A percentile compares a stretch with the other conserved stretches of the same genome.
Conservation (phyloP, 2,113 vertebrate genomes). For the Hemicordylus capensis region DNA sequence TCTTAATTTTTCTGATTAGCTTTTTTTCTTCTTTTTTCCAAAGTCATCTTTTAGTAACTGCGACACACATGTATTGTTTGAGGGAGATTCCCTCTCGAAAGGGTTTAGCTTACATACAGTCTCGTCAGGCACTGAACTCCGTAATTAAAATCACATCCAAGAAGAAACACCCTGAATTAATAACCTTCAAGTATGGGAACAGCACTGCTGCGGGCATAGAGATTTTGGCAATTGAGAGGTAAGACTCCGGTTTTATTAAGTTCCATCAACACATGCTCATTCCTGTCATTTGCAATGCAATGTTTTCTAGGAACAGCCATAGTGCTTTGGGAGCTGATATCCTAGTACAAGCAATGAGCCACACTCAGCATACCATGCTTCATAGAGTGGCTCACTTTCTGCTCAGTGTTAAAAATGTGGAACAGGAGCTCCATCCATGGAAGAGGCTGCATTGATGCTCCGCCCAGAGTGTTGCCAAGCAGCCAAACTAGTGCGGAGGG, state of each 20-base stretch:
- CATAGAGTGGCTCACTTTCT: too few species aligned
- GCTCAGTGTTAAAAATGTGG: too few species aligned
- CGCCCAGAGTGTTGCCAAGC: too few species aligned
- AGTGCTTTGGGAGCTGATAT: not conserved
- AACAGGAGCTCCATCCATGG: too few species aligned
- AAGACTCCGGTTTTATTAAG: constrained; percentile 44
- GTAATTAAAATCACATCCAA: constrained; percentile 99
- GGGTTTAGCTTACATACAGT: constrained; percentile 97
- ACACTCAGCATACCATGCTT: not conserved
- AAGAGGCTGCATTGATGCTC: too few species aligned
- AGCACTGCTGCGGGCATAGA: constrained; percentile 93
- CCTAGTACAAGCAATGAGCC: not conserved
- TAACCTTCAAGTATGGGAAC: constrained; percentile 98
- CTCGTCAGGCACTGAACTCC: constrained; percentile 93
- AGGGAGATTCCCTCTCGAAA: constrained; percentile 93
- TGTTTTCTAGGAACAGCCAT: not conserved
- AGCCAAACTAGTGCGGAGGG: too few species aligned
- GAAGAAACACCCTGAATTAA: constrained; percentile 98
- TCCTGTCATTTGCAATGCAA: not conserved
- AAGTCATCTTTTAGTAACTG: constrained; percentile 94
- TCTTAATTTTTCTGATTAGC: not conserved
- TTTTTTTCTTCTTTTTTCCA: constrained; percentile 41
- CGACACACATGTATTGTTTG: constrained; percentile 98
- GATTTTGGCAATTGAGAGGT: constrained; percentile 95
- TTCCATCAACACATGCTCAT: not conserved